Percentiles rank a stretch among this genome's conserved stretches.
Evolutionary conservation across 1,140 invertebrate genomes (phyloP).

Genomic region (Macrobrachium rosenbergii): DNA sequence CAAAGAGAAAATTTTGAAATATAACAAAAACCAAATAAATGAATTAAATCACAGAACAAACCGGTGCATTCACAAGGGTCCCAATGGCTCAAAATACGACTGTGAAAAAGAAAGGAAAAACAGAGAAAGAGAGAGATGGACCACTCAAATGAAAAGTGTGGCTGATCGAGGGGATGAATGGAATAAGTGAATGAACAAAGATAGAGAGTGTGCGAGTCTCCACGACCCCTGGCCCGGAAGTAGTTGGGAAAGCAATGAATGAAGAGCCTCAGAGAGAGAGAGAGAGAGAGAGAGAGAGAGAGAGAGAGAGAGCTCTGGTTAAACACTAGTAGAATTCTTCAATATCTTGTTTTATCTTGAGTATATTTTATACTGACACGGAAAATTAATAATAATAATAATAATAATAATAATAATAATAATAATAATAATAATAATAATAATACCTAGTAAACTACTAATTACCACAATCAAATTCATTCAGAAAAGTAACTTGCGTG

Average conservation of each 20-base stretch:
- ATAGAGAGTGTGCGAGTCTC: slow-evolving; percentile 5
- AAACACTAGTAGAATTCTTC: background rate
- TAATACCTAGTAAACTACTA: background rate
- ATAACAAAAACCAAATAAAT: no score
- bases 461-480: background rate
- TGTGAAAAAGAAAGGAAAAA: background rate
- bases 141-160: background rate
- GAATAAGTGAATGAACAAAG: slow-evolving; percentile 20
- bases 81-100: no score
- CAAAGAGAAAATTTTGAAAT: no score
- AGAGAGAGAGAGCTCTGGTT: slow-evolving; percentile 17
- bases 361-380: background rate
- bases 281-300: slow-evolving; percentile 41
- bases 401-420: background rate
- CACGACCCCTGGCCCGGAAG: background rate
- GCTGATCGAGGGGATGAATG: slow-evolving; percentile 7
- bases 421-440: background rate
- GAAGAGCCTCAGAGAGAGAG: slow-evolving; percentile 30
- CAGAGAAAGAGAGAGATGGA: slow-evolving; percentile 32
- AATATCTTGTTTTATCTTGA: background rate
- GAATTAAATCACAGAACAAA: no score
- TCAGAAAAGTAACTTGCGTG: background rate
- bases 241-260: background rate
- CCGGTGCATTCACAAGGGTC: no score
- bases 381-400: background rate